These are phyloP conservation scores for Hirudo medicinalis DNA, from an alignment of 1,140 invertebrate genomes.

Conservation along the genomic window DNA sequence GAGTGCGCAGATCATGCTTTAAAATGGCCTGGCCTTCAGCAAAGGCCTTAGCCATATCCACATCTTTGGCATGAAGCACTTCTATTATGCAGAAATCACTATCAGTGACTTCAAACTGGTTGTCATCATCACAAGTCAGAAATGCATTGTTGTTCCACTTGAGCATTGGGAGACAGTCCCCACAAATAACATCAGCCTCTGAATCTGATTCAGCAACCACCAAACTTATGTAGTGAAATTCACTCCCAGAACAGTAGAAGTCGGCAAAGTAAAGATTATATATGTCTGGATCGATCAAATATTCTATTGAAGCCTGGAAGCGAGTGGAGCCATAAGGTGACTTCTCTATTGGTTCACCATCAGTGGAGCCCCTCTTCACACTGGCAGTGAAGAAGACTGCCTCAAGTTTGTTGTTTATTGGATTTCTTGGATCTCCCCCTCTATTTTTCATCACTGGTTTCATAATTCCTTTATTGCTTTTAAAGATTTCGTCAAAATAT, in stretches of 20 bases:
- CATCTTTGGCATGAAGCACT: background rate
- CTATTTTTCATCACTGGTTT: slow-evolving; percentile 9
- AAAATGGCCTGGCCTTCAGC: too few species aligned
- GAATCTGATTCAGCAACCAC: slow-evolving; percentile 16
- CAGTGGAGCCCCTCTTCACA: background rate
- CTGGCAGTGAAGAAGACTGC: slow-evolving; percentile 17
- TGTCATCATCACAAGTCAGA: too few species aligned
- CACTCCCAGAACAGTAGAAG: slow-evolving; percentile 18
- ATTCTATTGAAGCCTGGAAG: slow-evolving; percentile 2
- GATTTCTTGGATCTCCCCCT: slow-evolving; percentile 14
- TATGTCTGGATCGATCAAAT: background rate
- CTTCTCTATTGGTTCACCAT: background rate
- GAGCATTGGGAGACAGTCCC: background rate
- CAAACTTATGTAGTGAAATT: slow-evolving; percentile 20
- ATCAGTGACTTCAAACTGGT: too few species aligned
- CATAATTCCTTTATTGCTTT: background rate
- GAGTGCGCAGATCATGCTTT: too few species aligned
- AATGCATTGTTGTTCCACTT: too few species aligned
- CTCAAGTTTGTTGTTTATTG: slow-evolving; percentile 16
- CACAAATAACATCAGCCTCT: background rate
- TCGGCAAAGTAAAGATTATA: slow-evolving; percentile 20
- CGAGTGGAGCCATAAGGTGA: slow-evolving; percentile 15
- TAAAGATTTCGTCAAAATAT: slow-evolving; percentile 7
- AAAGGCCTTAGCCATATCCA: too few species aligned
- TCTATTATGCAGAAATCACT: background rate